Evolutionary conservation across 2,888 invertebrate species (phyloP).

Genomic region (Exephanes ischioxanthus): DNA sequence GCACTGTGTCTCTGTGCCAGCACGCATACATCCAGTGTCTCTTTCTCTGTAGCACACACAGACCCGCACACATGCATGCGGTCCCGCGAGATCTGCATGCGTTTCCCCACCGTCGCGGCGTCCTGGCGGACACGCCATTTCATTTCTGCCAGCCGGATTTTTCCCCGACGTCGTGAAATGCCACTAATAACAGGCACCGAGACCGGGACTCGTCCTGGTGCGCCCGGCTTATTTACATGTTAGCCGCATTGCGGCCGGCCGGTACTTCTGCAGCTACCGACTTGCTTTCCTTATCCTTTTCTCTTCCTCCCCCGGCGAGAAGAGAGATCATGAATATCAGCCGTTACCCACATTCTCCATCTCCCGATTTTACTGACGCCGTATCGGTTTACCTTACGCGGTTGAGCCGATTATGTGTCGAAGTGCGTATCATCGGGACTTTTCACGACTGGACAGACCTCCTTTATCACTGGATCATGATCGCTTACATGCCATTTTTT

Average conservation of each 20-base stretch:
- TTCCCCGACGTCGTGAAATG: conserved; percentile 72
- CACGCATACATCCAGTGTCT: conserved; percentile 52
- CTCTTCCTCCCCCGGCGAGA: conserved; percentile 52
- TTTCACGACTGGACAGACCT: conserved; percentile 27
- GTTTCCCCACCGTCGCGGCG: conserved; percentile 47
- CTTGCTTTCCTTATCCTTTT: conserved; percentile 51
- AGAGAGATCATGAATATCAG: conserved; percentile 74
- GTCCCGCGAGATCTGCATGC: conserved; percentile 65
- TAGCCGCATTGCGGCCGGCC: conserved; percentile 61
- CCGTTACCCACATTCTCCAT: conserved; percentile 74
- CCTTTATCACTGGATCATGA: background rate
- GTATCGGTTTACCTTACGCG: conserved; percentile 28
- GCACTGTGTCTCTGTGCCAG: conserved; percentile 69
- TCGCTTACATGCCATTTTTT: background rate
- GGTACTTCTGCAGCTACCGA: conserved; percentile 40
- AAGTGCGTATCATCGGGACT: conserved; percentile 29
- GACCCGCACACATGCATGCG: background rate
- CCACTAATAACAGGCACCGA: conserved; percentile 76
- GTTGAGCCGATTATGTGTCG: conserved; percentile 18
- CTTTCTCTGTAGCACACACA: background rate
- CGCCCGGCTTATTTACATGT: conserved; percentile 78
- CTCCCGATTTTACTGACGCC: conserved; percentile 44
- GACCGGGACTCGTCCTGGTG: conserved; percentile 19
- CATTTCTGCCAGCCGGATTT: conserved; percentile 77
- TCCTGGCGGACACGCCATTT: conserved; percentile 71